phyloP scores from a whole-genome alignment of 2,797 vertebrate genomes.

The Capromys pilorides region DNA sequence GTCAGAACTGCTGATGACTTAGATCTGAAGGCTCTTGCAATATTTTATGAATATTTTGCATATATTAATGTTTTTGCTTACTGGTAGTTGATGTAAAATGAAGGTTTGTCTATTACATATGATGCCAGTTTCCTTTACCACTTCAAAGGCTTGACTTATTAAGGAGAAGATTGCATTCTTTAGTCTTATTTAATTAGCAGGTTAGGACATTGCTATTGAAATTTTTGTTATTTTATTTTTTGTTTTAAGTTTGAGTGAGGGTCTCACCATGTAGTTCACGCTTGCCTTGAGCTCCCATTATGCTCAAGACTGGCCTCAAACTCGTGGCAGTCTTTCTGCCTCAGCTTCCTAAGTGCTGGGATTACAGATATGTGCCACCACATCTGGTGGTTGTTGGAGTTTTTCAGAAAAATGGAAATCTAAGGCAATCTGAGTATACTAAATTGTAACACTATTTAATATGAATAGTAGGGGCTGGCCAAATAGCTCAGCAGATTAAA shows the following conservation, averaged over 20 bases:
- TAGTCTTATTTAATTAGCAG: neutral
- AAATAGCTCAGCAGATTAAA: no score
- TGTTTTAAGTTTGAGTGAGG: neutral
- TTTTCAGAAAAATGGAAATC: constrained; percentile 43
- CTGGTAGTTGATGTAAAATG: neutral
- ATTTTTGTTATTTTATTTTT: constrained; percentile 2
- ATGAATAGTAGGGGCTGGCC: neutral
- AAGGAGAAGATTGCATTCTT: neutral
- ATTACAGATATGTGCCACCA: neutral
- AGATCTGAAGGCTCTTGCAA: neutral
- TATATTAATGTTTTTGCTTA: neutral
- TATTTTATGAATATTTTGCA: neutral
- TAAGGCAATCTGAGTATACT: neutral
- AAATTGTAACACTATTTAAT: neutral
- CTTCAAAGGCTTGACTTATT: neutral
- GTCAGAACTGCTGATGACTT: no score
- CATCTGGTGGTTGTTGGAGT: neutral
- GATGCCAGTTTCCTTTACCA: neutral
- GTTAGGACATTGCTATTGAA: neutral
- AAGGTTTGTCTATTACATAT: neutral
- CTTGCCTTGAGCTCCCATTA: neutral
- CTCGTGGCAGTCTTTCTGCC: neutral
- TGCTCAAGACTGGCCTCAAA: neutral
- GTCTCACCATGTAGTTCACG: neutral
- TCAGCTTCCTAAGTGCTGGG: neutral